Evolutionary conservation across 2,888 invertebrate species (phyloP), one percentile per base, ranked within the genome.

Genomic region (Amaurobius ferox): DNA sequence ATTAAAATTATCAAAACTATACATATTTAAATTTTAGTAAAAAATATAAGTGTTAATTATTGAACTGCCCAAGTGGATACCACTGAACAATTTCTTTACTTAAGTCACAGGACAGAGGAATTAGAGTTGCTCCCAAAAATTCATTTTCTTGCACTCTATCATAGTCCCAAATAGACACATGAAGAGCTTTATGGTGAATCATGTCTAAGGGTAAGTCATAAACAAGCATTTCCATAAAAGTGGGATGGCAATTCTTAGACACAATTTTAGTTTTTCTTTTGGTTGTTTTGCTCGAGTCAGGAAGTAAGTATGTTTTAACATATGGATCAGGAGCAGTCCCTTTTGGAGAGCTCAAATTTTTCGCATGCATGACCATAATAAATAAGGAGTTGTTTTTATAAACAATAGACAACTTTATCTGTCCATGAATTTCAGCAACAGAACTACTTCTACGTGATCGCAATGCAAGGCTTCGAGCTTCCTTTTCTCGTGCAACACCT

Each of bases 211-310:
- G 88, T 13, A 87, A 62, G 11, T 72, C 48, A 48, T 89, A 89
- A 3, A 80, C 87, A 44, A 89, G 71, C 87, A 88, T 88, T 77
- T 89, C 89, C 96, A 99, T 98, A 92, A 98, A 99, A 23, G 98
- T 97, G 0, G 99, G 99, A 92, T 98, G 97, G 90, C 96, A 96
- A 90, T 96, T 97, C 89, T 96, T 95, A 90, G 95, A 95, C 0
- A 98, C 94, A 0, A 98, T 96, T 92, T 97, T 96, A 0, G 99
- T 99, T 92, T 99, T 99, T 73, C 97, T 93, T 92, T 99, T 99
- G 19, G 98, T 98, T 89, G 94, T 94, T 92, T 98, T 98, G 79
- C 94, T 94, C 28, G 95, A 94, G 91, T 99, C 98, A 9, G 99
- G 98, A 89, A 96, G 94, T 86, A 99, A 93, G 92, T 99, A 99